These are phyloP conservation scores for Cheirogaleus major DNA, from an alignment of 2,797 vertebrate genomes.

Conservation along the genomic window DNA sequence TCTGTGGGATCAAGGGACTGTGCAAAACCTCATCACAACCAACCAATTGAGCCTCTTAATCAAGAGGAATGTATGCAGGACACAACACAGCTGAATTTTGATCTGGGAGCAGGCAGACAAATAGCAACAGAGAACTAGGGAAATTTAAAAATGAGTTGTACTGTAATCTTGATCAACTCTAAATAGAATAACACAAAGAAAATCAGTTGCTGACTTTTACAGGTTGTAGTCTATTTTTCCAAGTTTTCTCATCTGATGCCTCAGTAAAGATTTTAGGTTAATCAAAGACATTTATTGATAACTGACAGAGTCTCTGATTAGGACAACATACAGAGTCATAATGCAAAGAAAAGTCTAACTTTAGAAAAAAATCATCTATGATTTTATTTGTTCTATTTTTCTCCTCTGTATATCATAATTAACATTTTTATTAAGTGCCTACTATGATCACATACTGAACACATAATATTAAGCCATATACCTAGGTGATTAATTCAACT, in stretches of 20 bases:
- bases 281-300: constrained; percentile 10
- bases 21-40: constrained; percentile 53
- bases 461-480: constrained; percentile 46
- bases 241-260: background rate
- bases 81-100: background rate
- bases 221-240: background rate
- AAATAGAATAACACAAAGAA: constrained; percentile 29
- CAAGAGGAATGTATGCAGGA: constrained; percentile 38
- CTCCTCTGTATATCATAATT: background rate
- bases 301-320: background rate
- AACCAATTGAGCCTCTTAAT: constrained; percentile 54
- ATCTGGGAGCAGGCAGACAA: background rate
- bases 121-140: background rate
- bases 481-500: constrained; percentile 53
- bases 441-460: background rate
- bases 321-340: background rate
- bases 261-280: background rate
- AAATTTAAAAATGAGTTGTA: constrained; percentile 26
- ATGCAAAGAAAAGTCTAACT: background rate
- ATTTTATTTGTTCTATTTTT: constrained; percentile 28
- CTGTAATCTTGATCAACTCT: constrained; percentile 52
- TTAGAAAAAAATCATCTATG: constrained; percentile 2
- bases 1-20: background rate
- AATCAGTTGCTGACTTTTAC: background rate
- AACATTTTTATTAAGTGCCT: constrained; percentile 33